Conservation (phyloP, 2,888 invertebrate species). For the Margaritifera margaritifera region DNA sequence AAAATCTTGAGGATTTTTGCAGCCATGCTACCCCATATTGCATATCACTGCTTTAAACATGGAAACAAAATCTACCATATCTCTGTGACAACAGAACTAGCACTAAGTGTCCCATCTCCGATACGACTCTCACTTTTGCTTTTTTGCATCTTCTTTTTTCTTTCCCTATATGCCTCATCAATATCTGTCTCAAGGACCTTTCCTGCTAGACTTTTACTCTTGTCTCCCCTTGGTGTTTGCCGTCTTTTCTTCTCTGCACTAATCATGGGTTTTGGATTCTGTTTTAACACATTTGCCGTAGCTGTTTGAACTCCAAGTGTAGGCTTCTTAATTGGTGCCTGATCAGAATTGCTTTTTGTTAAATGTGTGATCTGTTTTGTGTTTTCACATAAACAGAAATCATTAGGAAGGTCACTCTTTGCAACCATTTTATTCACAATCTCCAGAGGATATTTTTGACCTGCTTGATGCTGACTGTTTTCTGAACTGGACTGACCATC, state of each 20-base stretch:
- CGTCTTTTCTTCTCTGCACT: conserved; percentile 16
- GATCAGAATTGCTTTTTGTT: too few relatives aligned
- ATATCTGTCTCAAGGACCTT: conserved; percentile 34
- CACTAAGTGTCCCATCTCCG: conserved; percentile 24
- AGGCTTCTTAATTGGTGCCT: neutral
- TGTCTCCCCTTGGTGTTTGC: neutral
- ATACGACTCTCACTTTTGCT: conserved; percentile 38
- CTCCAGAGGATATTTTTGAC: neutral
- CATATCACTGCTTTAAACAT: too few relatives aligned
- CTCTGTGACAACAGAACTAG: conserved; percentile 32
- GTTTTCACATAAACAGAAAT: too few relatives aligned
- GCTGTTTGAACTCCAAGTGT: neutral
- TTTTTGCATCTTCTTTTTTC: conserved; percentile 15
- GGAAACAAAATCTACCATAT: conserved; percentile 24
- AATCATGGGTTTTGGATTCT: conserved; percentile 13
- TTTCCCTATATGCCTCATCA: conserved; percentile 21
- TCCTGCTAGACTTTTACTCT: conserved; percentile 5
- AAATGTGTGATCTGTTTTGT: too few relatives aligned
- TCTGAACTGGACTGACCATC: neutral
- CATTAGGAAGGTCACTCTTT: neutral
- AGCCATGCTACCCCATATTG: too few relatives aligned
- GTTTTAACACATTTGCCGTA: conserved; percentile 11
- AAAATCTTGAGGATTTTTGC: too few relatives aligned
- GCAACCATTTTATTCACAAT: neutral
- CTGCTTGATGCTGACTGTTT: neutral